These are phyloP conservation scores for Fabriciana adippe DNA, from an alignment of 2,888 invertebrate genomes.

Conservation along the genomic window DNA sequence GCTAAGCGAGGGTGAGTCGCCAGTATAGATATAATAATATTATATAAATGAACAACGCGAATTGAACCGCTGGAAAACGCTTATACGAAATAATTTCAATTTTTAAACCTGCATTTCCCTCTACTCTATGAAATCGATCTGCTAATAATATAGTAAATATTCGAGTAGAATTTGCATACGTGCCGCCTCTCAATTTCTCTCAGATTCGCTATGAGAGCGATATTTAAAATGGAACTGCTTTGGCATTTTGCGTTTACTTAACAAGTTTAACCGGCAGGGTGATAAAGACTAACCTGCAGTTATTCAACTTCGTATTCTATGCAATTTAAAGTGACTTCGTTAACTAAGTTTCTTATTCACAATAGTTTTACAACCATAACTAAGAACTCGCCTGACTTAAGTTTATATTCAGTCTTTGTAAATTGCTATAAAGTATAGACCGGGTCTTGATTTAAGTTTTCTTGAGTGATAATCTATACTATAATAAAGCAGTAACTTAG, in stretches of 20 bases:
- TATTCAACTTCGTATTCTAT: conserved; percentile 24
- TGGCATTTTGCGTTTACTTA: conserved; percentile 5
- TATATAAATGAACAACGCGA: too few relatives aligned
- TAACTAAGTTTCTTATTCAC: conserved; percentile 11
- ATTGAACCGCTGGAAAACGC: too few relatives aligned
- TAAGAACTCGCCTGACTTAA: too few relatives aligned
- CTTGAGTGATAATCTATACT: too few relatives aligned
- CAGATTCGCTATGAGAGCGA: conserved; percentile 15
- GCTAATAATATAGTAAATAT: conserved; percentile 1
- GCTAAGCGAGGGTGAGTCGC: too few relatives aligned
- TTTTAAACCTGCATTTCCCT: background rate
- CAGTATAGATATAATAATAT: too few relatives aligned
- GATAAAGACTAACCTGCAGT: conserved; percentile 21
- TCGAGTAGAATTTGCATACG: conserved; percentile 1
- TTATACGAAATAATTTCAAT: background rate
- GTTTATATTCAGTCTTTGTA: too few relatives aligned
- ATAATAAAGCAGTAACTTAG: too few relatives aligned
- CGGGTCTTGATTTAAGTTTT: too few relatives aligned
- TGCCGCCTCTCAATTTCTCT: background rate
- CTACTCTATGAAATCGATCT: background rate
- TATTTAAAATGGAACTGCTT: conserved; percentile 11
- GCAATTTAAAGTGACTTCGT: conserved; percentile 21
- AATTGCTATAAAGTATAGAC: too few relatives aligned
- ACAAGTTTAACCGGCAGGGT: conserved; percentile 11
- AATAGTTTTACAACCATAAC: too few relatives aligned